phyloP scores from a whole-genome alignment of 2,888 invertebrate species.

The Drosophila mayaguana region DNA sequence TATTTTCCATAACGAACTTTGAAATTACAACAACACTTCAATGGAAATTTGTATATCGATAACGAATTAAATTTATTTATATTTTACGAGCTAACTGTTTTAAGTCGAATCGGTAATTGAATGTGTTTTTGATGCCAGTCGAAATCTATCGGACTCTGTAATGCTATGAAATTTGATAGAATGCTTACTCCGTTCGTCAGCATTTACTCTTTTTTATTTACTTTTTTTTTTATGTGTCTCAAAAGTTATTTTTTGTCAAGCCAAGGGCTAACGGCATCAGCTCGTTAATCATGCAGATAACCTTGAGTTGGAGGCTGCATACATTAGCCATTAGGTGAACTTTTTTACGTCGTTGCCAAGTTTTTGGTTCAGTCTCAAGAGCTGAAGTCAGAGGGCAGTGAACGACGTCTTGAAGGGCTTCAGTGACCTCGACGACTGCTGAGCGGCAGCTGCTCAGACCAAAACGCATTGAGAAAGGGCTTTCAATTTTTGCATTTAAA shows the following conservation, averaged over 20 bases:
- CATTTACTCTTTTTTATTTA: not conserved
- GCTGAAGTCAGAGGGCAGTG: constrained; percentile 12
- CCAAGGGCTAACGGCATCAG: constrained; percentile 8
- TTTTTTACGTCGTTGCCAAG: constrained; percentile 30
- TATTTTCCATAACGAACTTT: constrained; percentile 27
- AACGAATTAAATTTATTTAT: constrained; percentile 23
- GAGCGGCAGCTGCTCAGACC: not conserved
- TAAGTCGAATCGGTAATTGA: not conserved
- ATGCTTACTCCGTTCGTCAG: constrained; percentile 23
- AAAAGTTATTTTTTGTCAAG: constrained; percentile 43
- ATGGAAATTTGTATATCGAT: constrained; percentile 26
- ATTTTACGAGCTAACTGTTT: constrained; percentile 1
- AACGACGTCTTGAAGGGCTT: not conserved
- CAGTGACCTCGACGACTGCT: not conserved
- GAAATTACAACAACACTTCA: not conserved
- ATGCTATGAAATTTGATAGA: constrained; percentile 2
- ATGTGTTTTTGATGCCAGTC: not conserved
- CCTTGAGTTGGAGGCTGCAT: constrained; percentile 55
- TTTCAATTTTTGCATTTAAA: not conserved
- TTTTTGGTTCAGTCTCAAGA: constrained; percentile 5
- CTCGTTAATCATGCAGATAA: constrained; percentile 71
- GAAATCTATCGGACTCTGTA: no score
- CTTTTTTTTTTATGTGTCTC: constrained; percentile 35
- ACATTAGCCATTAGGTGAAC: constrained; percentile 53
- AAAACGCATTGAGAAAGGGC: not conserved